Evolutionary conservation across 2,113 vertebrate species (phyloP).

Genomic region (Neodon shergylaensis): DNA sequence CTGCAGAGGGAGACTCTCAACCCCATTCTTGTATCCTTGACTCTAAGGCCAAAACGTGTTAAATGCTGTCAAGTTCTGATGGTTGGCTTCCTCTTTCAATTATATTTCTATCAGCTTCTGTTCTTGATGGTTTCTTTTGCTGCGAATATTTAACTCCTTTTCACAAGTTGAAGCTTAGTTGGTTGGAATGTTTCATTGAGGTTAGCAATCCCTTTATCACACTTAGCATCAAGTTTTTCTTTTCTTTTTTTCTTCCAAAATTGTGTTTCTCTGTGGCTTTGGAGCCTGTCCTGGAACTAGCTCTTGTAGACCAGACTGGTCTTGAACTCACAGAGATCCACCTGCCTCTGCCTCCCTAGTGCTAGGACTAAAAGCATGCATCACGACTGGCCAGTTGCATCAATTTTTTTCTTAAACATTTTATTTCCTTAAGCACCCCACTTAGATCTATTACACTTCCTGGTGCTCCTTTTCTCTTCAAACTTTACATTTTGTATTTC

Average conservation of each 20-base stretch:
- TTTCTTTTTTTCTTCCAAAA: no score
- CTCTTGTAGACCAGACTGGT: no score
- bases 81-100: neutral
- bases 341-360: no score
- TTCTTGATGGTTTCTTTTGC: neutral
- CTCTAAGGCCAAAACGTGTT: neutral
- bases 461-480: neutral
- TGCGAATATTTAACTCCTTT: neutral
- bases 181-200: neutral
- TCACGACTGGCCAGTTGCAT: no score
- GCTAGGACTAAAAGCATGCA: no score
- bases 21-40: neutral
- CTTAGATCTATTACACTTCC: neutral
- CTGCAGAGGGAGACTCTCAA: neutral
- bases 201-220: neutral
- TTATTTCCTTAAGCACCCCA: rapidly evolving
- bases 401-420: neutral
- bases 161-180: neutral
- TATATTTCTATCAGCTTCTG: neutral
- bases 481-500: neutral
- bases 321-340: no score
- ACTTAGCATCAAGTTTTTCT: neutral
- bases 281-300: no score
- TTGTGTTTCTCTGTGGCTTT: no score
- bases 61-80: neutral